A percentile compares a stretch with the other conserved stretches of the same genome.
Evolutionary conservation across 2,113 vertebrate genomes (phyloP).

Genomic region (Archocentrus centrarchus): DNA sequence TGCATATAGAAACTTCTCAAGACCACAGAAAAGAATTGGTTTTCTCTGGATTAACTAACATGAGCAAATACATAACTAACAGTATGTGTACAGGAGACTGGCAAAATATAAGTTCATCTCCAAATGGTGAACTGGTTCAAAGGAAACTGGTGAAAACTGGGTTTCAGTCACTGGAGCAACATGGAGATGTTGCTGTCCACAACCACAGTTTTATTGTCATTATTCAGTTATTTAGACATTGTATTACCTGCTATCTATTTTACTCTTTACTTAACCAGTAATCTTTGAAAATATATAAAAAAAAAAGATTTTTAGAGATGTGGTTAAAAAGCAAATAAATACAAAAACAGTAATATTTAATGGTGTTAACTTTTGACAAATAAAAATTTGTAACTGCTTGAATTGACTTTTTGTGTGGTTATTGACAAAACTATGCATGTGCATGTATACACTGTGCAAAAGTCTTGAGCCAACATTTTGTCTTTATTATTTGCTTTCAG

Average conservation of each 20-base stretch:
- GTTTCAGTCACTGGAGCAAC: neutral
- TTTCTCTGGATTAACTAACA: constrained; percentile 9
- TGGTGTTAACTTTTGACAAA: constrained; percentile 75
- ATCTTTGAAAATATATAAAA: constrained; percentile 35
- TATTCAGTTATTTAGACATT: constrained; percentile 40
- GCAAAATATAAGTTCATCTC: neutral
- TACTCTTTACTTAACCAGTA: constrained; percentile 54
- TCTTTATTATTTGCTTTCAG: no score
- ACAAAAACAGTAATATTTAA: constrained; percentile 59
- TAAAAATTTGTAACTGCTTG: constrained; percentile 78
- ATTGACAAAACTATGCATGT: neutral
- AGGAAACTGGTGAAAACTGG: no score
- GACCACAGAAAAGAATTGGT: neutral
- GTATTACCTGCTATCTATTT: constrained; percentile 61
- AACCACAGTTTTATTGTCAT: constrained; percentile 22
- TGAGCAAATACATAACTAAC: constrained; percentile 7
- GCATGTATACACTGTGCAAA: neutral
- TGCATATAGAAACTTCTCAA: neutral
- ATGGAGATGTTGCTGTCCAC: neutral
- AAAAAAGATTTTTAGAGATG: constrained; percentile 54
- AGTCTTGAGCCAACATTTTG: no score
- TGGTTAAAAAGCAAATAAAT: constrained; percentile 49
- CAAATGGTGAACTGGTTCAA: neutral
- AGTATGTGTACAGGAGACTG: neutral
- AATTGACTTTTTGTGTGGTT: constrained; percentile 41